Percentiles rank a stretch among this genome's conserved stretches.
phyloP scores from a whole-genome alignment of 2,113 vertebrate genomes.

The Aix galericulata region DNA sequence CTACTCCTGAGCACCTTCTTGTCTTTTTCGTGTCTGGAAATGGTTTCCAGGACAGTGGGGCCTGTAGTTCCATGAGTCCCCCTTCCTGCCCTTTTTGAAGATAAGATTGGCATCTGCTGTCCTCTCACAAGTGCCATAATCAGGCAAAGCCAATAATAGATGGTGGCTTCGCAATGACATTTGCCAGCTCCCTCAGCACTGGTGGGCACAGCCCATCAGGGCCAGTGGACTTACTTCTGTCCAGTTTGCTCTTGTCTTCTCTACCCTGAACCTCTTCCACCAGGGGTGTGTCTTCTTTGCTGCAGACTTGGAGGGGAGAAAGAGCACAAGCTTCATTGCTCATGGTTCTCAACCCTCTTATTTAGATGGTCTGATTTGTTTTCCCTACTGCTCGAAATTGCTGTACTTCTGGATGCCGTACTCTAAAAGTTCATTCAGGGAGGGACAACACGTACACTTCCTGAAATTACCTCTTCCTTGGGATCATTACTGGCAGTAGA shows the following conservation, averaged over 20 bases:
- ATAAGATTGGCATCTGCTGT: not conserved
- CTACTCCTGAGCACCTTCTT: not conserved
- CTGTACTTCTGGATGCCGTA: not conserved
- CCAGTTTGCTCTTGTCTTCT: not conserved
- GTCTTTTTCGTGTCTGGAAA: too few species aligned
- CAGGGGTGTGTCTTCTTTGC: not conserved
- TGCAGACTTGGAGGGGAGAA: not conserved
- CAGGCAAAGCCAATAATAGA: not conserved
- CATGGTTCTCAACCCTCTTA: not conserved
- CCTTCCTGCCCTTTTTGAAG: not conserved
- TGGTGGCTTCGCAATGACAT: not conserved
- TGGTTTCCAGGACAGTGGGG: not conserved
- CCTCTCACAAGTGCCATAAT: rapidly evolving
- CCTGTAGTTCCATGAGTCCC: not conserved
- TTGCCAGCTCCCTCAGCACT: not conserved
- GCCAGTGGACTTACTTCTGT: not conserved
- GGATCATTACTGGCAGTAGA: not conserved
- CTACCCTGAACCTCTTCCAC: not conserved
- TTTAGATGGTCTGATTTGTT: not conserved
- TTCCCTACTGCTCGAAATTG: not conserved
- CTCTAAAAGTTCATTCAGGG: not conserved
- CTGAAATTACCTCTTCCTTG: not conserved
- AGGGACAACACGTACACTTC: not conserved
- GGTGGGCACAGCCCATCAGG: not conserved
- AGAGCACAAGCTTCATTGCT: not conserved